Evolutionary conservation across 2,888 invertebrate genomes (phyloP), one percentile per base, ranked within the genome.

Genomic region (Dryobotodes eremita): DNA sequence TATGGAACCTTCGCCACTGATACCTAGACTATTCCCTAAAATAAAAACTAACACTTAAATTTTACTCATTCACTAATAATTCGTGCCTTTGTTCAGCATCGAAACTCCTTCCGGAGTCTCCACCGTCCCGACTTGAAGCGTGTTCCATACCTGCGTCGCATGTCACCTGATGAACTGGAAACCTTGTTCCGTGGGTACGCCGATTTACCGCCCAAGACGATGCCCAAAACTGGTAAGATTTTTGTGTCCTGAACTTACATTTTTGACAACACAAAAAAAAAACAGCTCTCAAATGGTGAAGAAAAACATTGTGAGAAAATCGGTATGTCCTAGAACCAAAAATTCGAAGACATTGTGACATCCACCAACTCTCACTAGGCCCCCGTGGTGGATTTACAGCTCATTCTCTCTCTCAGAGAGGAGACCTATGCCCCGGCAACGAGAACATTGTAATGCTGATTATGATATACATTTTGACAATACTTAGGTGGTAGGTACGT

Each of bases 121-220:
- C 96, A 96, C 88, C 95, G 96, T 53, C 97, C 97, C 2, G 97
- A 97, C 83, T 89, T 97, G 80, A 96, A 96, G 82, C 93, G 96
- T 31, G 96, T 97, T 26, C 95, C 96, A 46, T 96, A 95, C 82
- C 91, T 97, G 42, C 94, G 96, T 26, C 94, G 95, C 55, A 94
- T 96, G 95, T 93, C 94, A 3, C 95, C 96, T 0, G 95, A 95
- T 73, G 96, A 97, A 75, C 91, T 97, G 59, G 96, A 96, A 80
- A 93, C 92, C 11, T 85, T 96, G 50, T 96, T 97, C 88, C 91
- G 94, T 20, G 96, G 96, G 0, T 95, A 94, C 80, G 92, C 96
- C 17, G 96, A 95, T 73, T 71, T 94, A 6, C 93, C 94, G 11
- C 75, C 86, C 1, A 90, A 86, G 59, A 87, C 69, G 1, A 78